Conservation (phyloP, 2,888 invertebrate genomes). For the Boloria selene region DNA sequence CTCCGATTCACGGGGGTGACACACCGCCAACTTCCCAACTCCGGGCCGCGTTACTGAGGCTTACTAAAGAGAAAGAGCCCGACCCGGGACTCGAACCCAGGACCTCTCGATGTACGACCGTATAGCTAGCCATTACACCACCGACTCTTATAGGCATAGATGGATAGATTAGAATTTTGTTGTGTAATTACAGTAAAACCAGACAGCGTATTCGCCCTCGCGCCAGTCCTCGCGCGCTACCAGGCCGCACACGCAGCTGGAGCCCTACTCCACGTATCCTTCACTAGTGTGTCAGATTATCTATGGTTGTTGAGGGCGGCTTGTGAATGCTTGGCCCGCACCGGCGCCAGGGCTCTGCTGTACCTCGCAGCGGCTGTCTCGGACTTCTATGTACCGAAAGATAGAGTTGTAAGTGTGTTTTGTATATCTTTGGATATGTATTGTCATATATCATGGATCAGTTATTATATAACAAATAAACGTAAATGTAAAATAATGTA, state of each 20-base stretch:
- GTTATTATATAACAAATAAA: not conserved
- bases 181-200: constrained; percentile 83
- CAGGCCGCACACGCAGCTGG: constrained; percentile 89
- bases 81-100: too few relatives aligned
- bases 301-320: constrained; percentile 93
- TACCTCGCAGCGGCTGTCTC: constrained; percentile 99
- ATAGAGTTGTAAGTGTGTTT: constrained; percentile 88
- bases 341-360: constrained; percentile 88
- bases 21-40: too few relatives aligned
- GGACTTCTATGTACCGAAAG: constrained; percentile 98
- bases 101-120: too few relatives aligned
- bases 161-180: not conserved
- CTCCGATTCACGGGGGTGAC: too few relatives aligned
- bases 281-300: constrained; percentile 95
- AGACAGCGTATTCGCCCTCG: constrained; percentile 87
- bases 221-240: constrained; percentile 88
- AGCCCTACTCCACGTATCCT: constrained; percentile 88
- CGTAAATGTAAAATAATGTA: too few relatives aligned
- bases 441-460: not conserved
- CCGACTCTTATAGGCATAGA: too few relatives aligned
- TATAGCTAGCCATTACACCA: too few relatives aligned
- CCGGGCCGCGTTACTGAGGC: too few relatives aligned
- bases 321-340: constrained; percentile 87
- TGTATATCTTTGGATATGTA: not conserved
- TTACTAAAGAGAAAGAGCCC: too few relatives aligned